Evolutionary conservation across 30 jellyfish, hydroid and myxozoan species (phyloP).

Genomic region (Chironex yamaguchii): DNA sequence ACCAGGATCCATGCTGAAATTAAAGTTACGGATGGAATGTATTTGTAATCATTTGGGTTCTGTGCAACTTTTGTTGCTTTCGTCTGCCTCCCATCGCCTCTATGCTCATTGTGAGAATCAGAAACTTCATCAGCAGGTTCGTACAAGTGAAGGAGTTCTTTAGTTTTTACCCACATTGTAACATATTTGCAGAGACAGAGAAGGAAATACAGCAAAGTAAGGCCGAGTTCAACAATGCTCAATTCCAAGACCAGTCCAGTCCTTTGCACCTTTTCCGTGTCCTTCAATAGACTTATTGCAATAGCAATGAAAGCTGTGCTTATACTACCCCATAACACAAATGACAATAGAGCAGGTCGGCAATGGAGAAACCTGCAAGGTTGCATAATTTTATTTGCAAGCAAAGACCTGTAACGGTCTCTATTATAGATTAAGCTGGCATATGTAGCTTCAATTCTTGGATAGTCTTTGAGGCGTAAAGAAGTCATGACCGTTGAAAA

Average conservation of each 20-base stretch:
- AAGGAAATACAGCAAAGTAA: not conserved
- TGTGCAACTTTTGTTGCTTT: not conserved
- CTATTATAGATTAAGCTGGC: not conserved
- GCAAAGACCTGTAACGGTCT: not conserved
- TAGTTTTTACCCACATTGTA: not conserved
- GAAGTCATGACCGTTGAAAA: not conserved
- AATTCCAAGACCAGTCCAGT: not conserved
- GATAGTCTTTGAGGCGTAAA: not conserved
- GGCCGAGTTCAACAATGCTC: not conserved
- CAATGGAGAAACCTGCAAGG: not conserved
- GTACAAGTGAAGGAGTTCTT: not conserved
- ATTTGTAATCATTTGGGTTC: too few species aligned
- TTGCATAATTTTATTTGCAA: not conserved
- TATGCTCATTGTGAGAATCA: not conserved
- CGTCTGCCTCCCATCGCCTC: not conserved
- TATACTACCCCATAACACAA: not conserved
- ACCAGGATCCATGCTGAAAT: not conserved
- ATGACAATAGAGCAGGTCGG: not conserved
- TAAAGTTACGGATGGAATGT: not conserved
- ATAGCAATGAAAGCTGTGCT: not conserved
- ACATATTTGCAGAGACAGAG: not conserved
- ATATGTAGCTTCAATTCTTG: not conserved
- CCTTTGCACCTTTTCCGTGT: not conserved
- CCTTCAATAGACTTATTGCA: not conserved
- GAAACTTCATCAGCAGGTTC: not conserved